Percentiles rank a stretch among this genome's conserved stretches.
Conservation (phyloP, 2,113 vertebrate species). For the Gadus macrocephalus region DNA sequence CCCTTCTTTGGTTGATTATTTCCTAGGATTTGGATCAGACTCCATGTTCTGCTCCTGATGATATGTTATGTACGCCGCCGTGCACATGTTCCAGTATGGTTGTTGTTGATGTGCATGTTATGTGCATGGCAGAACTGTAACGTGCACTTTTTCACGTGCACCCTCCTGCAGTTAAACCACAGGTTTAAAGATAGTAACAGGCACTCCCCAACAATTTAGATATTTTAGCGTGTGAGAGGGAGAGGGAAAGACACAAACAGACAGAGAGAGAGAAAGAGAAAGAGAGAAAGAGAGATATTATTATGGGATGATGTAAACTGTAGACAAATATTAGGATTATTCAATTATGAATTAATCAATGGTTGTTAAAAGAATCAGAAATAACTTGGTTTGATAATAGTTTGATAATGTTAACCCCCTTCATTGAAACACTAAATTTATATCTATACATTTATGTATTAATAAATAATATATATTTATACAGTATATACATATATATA, state of each 20-base stretch:
- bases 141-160: not conserved
- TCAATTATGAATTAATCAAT: too few relatives aligned
- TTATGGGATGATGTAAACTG: too few relatives aligned
- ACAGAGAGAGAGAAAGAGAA: not conserved
- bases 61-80: not conserved
- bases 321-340: too few relatives aligned
- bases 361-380: too few relatives aligned
- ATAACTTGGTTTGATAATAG: too few relatives aligned
- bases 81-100: not conserved
- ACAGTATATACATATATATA: too few relatives aligned
- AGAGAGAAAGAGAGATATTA: not conserved
- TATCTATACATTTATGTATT: too few relatives aligned
- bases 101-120: not conserved
- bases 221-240: not conserved
- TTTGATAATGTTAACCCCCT: too few relatives aligned
- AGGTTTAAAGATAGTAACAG: not conserved
- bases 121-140: not conserved
- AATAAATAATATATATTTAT: too few relatives aligned
- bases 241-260: not conserved
- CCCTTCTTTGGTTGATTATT: not conserved
- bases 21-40: too few relatives aligned
- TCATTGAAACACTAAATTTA: too few relatives aligned
- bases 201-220: not conserved
- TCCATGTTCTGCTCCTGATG: too few relatives aligned
- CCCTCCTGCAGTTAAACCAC: not conserved